Conservation (phyloP, 2,888 invertebrate genomes). For the Lepidocyrtinus sp. region DNA sequence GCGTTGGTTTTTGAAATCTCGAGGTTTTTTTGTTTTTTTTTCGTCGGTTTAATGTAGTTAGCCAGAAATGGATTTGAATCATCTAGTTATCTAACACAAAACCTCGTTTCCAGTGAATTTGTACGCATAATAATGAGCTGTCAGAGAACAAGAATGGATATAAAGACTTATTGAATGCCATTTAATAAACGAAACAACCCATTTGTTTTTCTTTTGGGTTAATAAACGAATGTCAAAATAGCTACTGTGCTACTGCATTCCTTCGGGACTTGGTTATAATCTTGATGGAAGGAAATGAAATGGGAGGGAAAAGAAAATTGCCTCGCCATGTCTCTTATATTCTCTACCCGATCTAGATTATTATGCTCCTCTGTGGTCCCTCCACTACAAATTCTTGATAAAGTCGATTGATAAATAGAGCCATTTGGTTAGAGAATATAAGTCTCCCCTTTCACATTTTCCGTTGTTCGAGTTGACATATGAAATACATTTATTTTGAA, state of each 20-base stretch:
- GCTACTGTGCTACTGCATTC: slow-evolving; percentile 7
- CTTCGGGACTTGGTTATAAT: slow-evolving; percentile 12
- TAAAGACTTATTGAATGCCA: too few species aligned
- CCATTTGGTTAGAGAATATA: neutral
- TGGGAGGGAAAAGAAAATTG: slow-evolving; percentile 14
- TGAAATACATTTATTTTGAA: slow-evolving; percentile 33
- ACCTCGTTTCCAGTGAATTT: too few species aligned
- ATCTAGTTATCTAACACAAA: too few species aligned
- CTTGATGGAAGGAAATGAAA: slow-evolving; percentile 28
- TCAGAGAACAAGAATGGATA: too few species aligned
- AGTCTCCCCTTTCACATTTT: slow-evolving; percentile 18
- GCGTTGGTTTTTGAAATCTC: too few species aligned
- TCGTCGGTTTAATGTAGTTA: too few species aligned
- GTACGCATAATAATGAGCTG: too few species aligned
- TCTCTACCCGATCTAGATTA: neutral
- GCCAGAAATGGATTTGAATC: too few species aligned
- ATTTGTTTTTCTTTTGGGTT: slow-evolving; percentile 2
- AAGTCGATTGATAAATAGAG: slow-evolving; percentile 11
- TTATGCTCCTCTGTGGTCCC: neutral
- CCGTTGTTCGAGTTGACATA: slow-evolving; percentile 17
- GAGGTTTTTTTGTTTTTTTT: too few species aligned
- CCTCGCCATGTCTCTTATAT: neutral
- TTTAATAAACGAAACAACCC: neutral
- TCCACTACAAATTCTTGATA: neutral
- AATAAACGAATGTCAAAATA: slow-evolving; percentile 32